phyloP scores from a whole-genome alignment of 2,797 vertebrate species.

The Xenops minutus region DNA sequence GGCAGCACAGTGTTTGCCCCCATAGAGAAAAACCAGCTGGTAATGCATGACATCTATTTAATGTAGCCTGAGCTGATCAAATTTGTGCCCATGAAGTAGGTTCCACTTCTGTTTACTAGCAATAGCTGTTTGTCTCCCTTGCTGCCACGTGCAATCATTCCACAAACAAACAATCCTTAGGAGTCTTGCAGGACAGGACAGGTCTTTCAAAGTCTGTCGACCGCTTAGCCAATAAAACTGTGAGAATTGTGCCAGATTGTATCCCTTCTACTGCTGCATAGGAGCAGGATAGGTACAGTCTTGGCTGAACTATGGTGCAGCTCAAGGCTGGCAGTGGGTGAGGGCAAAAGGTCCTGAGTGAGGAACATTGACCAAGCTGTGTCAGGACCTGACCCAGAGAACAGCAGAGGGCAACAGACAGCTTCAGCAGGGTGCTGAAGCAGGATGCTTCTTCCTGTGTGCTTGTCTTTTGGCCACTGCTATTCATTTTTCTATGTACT shows the following conservation, averaged over 20 bases:
- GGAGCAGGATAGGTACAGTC: not conserved
- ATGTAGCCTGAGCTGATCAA: not conserved
- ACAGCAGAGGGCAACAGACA: constrained; percentile 24
- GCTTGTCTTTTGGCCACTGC: not conserved
- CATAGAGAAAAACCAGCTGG: not conserved
- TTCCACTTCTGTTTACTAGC: not conserved
- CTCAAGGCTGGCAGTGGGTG: not conserved
- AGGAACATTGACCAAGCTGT: not conserved
- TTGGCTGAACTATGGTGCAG: not conserved
- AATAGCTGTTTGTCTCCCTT: not conserved
- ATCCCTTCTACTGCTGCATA: not conserved
- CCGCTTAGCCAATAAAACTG: not conserved
- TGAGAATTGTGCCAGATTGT: not conserved
- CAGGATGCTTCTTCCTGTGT: not conserved
- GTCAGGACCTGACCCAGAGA: not conserved
- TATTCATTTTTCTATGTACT: not conserved
- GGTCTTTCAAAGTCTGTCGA: not conserved
- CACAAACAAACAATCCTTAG: not conserved
- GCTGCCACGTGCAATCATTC: not conserved
- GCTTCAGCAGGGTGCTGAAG: not conserved
- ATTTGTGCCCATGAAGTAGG: not conserved
- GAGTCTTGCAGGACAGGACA: not conserved
- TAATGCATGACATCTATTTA: not conserved
- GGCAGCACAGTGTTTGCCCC: not conserved
- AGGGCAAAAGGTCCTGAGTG: not conserved